Evolutionary conservation across 2,888 invertebrate species (phyloP), one percentile per base, ranked within the genome.

Genomic region (Mallateleia sp.): DNA sequence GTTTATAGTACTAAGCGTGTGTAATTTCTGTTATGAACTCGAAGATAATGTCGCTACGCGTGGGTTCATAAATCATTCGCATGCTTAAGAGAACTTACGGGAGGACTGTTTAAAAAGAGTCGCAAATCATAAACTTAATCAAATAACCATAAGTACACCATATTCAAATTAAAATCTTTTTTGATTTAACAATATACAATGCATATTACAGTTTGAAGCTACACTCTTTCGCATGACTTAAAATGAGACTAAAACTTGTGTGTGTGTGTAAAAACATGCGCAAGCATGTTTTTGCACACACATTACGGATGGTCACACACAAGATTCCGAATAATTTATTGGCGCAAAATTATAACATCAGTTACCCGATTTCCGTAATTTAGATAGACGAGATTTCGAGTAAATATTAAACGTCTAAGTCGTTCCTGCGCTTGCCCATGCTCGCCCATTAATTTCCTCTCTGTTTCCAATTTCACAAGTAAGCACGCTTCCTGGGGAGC

Each of bases 391-490:
- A 69, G 60, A 77, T 77, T 77, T 69, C 22, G 24, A 42, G 69
- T 77, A 83, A 83, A 83, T 83, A 75, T 77, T 83, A 77, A 66
- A 54, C 18, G 67, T 75, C 74, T 60, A 42, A 45, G 60, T 74
- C 60, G 47, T 66, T 79, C 52, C 32, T 50, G 42, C 22, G 60
- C 14, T 79, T 62, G 42, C 18, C 56, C 32, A 77, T 64, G 32
- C 64, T 45, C 45, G 69, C 32, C 82, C 82, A 83, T 83, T 83
- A 83, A 83, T 83, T 83, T 83, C 58, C 69, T 67, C 69, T 67
- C 62, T 69, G 69, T 69, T 83, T 83, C 56, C 82, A 77, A 83
- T 83, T 77, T 83, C 82, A 32, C 75, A 52, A 75, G 67, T 83
- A 83, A 62, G 52, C 34, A 32, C 80, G 54, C 64, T 80, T 72